A percentile compares a stretch with the other conserved stretches of the same genome.
These are phyloP conservation scores for Ornithoptera priamus DNA, from an alignment of 2,888 invertebrate genomes.

Conservation along the genomic window DNA sequence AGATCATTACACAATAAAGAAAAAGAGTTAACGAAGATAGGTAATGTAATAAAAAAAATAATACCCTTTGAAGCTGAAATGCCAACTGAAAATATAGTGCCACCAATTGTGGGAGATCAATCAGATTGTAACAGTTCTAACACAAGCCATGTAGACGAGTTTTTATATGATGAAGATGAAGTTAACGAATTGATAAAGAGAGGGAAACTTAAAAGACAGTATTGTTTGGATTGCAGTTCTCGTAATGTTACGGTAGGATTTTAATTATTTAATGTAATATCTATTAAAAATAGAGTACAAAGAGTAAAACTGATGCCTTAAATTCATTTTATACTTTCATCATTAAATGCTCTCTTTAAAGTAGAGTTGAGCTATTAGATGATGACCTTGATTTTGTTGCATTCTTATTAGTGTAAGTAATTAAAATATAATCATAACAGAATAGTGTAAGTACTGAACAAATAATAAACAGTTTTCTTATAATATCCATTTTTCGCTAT, in stretches of 20 bases:
- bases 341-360: neutral
- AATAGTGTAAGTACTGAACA: too few relatives aligned
- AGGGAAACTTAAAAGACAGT: constrained; percentile 59
- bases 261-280: neutral
- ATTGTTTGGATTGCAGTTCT: constrained; percentile 64
- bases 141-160: constrained; percentile 84
- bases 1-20: constrained; percentile 49
- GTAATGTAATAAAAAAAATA: constrained; percentile 55
- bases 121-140: constrained; percentile 76
- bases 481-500: too few relatives aligned
- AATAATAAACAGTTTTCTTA: too few relatives aligned
- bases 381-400: too few relatives aligned
- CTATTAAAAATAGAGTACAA: neutral
- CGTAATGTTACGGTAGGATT: constrained; percentile 55
- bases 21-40: constrained; percentile 55
- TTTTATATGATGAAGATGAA: constrained; percentile 83
- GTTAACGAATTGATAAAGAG: constrained; percentile 69
- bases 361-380: too few relatives aligned
- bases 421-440: too few relatives aligned
- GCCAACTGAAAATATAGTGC: constrained; percentile 60
- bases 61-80: constrained; percentile 67
- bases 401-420: too few relatives aligned
- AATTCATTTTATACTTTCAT: neutral
- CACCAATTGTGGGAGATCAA: constrained; percentile 68
- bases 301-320: neutral